phyloP scores from a whole-genome alignment of 1,140 invertebrate genomes.

The Hycleus phaleratus region DNA sequence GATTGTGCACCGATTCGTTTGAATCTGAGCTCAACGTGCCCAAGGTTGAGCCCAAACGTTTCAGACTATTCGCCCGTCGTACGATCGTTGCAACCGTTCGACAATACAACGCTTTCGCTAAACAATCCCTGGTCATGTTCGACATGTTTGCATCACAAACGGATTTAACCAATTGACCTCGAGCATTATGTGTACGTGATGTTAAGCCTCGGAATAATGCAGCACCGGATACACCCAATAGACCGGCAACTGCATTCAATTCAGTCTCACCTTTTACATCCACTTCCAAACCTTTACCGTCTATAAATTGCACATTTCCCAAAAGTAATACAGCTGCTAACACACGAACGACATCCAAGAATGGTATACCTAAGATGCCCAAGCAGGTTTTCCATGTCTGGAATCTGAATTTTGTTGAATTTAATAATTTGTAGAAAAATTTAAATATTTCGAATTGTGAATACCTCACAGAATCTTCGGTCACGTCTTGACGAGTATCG shows the following conservation, averaged over 20 bases:
- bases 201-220: slow-evolving; percentile 74
- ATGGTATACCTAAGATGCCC: slow-evolving; percentile 85
- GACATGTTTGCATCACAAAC: slow-evolving; percentile 78
- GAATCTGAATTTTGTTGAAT: slow-evolving; percentile 48
- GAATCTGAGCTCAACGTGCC: slow-evolving; percentile 86
- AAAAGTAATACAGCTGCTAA: slow-evolving; percentile 82
- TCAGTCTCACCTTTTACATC: slow-evolving; percentile 70
- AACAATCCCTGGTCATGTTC: slow-evolving; percentile 76
- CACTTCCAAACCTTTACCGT: slow-evolving; percentile 64
- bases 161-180: slow-evolving; percentile 76
- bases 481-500: slow-evolving; percentile 65
- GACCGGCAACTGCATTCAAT: slow-evolving; percentile 72
- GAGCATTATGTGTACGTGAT: slow-evolving; percentile 72
- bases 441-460: background rate
- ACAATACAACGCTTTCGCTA: slow-evolving; percentile 89
- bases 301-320: slow-evolving; percentile 85
- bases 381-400: slow-evolving; percentile 86
- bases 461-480: slow-evolving; percentile 58
- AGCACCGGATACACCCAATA: slow-evolving; percentile 71
- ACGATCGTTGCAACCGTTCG: slow-evolving; percentile 93
- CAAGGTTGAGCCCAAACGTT: slow-evolving; percentile 76
- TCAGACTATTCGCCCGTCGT: slow-evolving; percentile 82
- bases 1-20: slow-evolving; percentile 85
- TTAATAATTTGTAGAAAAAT: background rate
- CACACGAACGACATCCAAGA: slow-evolving; percentile 86